These are phyloP conservation scores for Halichondria panicea DNA, from an alignment of 37 sponge, comb jelly and placozoan species.

Conservation along the genomic window DNA sequence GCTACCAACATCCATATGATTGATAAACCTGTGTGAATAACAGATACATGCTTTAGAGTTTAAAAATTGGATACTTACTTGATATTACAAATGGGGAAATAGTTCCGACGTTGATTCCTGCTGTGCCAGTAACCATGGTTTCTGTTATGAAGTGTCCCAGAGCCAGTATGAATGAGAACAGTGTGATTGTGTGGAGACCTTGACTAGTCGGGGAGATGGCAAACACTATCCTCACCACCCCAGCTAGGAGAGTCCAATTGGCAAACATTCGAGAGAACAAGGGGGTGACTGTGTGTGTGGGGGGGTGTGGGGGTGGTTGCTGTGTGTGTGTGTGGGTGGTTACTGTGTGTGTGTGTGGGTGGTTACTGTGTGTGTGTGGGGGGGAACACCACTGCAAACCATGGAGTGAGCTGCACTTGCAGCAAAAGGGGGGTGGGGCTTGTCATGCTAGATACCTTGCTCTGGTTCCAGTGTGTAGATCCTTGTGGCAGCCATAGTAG, in stretches of 20 bases:
- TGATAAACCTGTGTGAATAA: background rate
- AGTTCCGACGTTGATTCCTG: slow-evolving; percentile 35
- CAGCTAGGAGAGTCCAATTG: slow-evolving; percentile 64
- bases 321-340: too few species aligned
- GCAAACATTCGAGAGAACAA: slow-evolving; percentile 60
- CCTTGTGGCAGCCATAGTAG: background rate
- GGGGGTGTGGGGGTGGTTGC: too few species aligned
- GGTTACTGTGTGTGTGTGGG: too few species aligned
- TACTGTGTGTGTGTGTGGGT: too few species aligned
- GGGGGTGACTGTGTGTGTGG: slow-evolving; percentile 58
- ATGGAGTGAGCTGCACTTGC: background rate
- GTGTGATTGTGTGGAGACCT: slow-evolving; percentile 39
- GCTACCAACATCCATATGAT: background rate
- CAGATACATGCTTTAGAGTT: background rate
- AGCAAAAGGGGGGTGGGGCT: too few species aligned
- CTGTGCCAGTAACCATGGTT: slow-evolving; percentile 44
- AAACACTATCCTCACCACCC: slow-evolving; percentile 31
- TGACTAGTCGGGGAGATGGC: slow-evolving; percentile 20
- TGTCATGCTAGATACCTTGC: slow-evolving; percentile 57
- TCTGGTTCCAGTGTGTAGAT: slow-evolving; percentile 32
- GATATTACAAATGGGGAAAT: slow-evolving; percentile 48
- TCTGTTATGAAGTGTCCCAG: slow-evolving; percentile 52
- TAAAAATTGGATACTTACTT: slow-evolving; percentile 30
- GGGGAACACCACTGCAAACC: background rate
- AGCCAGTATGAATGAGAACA: slow-evolving; percentile 58